Conservation (phyloP, 2,113 vertebrate species). For the Leucopsar rothschildi region DNA sequence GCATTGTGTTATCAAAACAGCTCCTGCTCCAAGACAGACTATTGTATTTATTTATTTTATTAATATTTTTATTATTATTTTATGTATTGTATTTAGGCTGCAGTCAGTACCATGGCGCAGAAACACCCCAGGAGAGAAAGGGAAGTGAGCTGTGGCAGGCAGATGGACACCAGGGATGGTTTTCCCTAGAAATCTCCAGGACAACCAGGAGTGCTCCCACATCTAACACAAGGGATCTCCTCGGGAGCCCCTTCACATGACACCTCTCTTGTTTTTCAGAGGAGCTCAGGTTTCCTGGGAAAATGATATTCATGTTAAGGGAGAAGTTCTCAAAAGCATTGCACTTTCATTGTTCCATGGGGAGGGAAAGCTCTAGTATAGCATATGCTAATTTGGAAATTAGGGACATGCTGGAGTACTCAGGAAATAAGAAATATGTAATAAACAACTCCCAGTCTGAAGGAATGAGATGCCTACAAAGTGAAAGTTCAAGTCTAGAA, state of each 20-base stretch:
- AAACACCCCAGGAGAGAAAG: background rate
- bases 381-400: background rate
- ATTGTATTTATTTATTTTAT: too few species aligned
- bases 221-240: background rate
- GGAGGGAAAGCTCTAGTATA: background rate
- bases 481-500: background rate
- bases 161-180: background rate
- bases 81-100: background rate
- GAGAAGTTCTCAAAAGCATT: background rate
- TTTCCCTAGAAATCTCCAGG: background rate
- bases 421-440: background rate
- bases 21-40: background rate
- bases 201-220: background rate
- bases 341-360: background rate
- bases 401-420: background rate
- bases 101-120: background rate
- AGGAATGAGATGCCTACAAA: background rate
- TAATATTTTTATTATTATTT: too few species aligned
- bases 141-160: background rate
- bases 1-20: background rate
- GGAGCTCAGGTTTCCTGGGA: background rate
- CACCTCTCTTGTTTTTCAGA: background rate
- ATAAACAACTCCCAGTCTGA: background rate
- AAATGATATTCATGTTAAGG: background rate
- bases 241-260: background rate